Conservation (phyloP, 37 sponge, comb jelly and placozoan species). For the Theonella swinhoei region DNA sequence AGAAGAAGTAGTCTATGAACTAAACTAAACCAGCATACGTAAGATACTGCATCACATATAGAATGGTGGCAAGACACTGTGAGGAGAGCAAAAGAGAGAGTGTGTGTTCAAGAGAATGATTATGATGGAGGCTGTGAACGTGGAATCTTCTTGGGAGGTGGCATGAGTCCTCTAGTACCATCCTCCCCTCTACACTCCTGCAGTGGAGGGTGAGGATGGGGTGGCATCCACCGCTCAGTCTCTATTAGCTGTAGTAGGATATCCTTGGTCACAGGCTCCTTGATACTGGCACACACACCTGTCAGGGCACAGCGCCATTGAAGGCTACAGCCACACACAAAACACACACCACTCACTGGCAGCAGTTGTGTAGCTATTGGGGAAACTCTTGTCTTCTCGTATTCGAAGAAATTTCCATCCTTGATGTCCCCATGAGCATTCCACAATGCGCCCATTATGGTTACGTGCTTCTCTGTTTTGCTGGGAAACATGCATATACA, state of each 20-base stretch:
- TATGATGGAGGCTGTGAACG: neutral
- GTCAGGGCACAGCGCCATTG: too few relatives aligned
- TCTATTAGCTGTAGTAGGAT: constrained; percentile 62
- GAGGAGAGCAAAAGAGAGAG: neutral
- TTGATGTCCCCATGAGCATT: constrained; percentile 80
- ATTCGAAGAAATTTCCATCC: constrained; percentile 88
- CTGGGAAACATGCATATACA: neutral
- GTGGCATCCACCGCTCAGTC: constrained; percentile 35
- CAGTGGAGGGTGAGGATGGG: neutral
- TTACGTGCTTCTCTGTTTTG: constrained; percentile 69
- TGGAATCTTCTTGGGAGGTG: constrained; percentile 48
- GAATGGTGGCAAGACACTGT: too few relatives aligned
- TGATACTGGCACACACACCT: constrained; percentile 83
- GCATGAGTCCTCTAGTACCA: constrained; percentile 33
- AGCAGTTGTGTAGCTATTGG: constrained; percentile 86
- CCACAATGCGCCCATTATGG: constrained; percentile 87
- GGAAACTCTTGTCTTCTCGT: constrained; percentile 92
- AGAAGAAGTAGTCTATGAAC: constrained; percentile 75
- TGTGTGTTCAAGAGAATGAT: neutral
- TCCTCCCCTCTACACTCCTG: neutral
- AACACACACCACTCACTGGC: constrained; percentile 49
- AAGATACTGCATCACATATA: neutral
- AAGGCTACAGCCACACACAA: neutral
- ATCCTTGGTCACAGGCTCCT: constrained; percentile 77
- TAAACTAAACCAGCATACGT: neutral